Conservation (phyloP, 35 echinoderm and acorn worm genomes). For the Antedon bifida region DNA sequence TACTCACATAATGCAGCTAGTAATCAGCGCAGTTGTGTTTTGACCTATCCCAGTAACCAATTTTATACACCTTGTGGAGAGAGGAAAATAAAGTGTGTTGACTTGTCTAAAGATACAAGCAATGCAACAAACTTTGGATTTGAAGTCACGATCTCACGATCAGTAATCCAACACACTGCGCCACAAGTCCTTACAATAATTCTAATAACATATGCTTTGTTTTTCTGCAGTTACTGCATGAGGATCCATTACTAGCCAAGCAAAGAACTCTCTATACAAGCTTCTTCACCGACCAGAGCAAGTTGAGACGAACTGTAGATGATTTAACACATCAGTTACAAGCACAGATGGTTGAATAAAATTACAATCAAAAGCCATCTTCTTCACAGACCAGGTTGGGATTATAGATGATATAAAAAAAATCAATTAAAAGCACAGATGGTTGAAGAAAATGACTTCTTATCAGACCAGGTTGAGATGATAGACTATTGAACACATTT, state of each 20-base stretch:
- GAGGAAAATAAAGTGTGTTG: too few species aligned
- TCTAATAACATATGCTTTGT: conserved; percentile 3
- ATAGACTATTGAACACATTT: neutral
- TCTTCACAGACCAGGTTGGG: conserved; percentile 57
- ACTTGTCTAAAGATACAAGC: too few species aligned
- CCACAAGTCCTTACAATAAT: too few species aligned
- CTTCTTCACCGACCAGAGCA: conserved; percentile 63
- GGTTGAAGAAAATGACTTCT: neutral
- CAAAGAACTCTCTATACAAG: conserved; percentile 56
- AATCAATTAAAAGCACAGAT: conserved; percentile 31
- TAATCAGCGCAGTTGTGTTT: too few species aligned
- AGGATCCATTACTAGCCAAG: conserved; percentile 37
- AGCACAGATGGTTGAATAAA: conserved; percentile 11
- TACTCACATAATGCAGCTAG: too few species aligned
- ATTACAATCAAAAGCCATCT: conserved; percentile 16
- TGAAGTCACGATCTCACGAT: too few species aligned
- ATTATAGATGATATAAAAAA: conserved; percentile 24
- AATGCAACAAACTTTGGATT: too few species aligned
- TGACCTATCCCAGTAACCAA: too few species aligned
- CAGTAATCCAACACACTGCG: too few species aligned
- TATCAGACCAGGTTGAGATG: neutral
- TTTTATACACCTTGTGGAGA: too few species aligned
- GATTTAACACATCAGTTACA: conserved; percentile 38
- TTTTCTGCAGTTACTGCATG: conserved; percentile 54
- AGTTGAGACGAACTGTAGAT: conserved; percentile 40